Percentiles rank a stretch among this genome's conserved stretches.
Evolutionary conservation across 2,113 vertebrate genomes (phyloP).

Genomic region (Tragelaphus strepsiceros): DNA sequence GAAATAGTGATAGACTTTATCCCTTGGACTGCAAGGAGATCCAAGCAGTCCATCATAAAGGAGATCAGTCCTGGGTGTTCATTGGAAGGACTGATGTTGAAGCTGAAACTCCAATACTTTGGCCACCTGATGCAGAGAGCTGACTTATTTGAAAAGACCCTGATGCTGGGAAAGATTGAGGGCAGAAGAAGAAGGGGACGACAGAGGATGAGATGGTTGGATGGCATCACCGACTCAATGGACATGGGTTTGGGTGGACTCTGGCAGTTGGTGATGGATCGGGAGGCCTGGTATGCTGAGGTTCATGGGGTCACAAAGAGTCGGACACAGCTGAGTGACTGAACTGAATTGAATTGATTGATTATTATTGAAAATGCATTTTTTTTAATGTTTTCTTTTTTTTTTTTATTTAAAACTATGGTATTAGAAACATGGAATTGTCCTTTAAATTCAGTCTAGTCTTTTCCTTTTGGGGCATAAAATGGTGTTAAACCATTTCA

Average conservation of each 20-base stretch:
- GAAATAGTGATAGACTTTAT: background rate
- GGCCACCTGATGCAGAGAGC: background rate
- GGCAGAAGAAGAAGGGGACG: background rate
- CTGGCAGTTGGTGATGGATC: background rate
- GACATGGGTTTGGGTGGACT: background rate
- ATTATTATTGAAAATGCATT: background rate
- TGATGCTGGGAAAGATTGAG: background rate
- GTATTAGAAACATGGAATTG: background rate
- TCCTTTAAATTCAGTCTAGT: background rate
- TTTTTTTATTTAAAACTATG: background rate
- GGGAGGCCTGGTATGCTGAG: accelerated
- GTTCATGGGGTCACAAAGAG: background rate
- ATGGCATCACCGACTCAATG: background rate
- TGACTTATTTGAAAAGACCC: background rate
- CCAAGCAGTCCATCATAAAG: background rate
- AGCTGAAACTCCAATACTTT: background rate
- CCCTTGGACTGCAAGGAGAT: background rate
- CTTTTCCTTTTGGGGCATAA: background rate
- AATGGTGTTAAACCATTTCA: background rate
- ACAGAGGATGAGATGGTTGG: background rate
- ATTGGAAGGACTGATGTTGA: background rate
- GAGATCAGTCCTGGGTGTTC: background rate
- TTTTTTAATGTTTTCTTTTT: no score
- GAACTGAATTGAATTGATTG: background rate
- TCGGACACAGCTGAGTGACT: background rate